Base-by-base conservation (phyloP, 2,888 invertebrate genomes). In the Parochlus steinenii region DNA sequence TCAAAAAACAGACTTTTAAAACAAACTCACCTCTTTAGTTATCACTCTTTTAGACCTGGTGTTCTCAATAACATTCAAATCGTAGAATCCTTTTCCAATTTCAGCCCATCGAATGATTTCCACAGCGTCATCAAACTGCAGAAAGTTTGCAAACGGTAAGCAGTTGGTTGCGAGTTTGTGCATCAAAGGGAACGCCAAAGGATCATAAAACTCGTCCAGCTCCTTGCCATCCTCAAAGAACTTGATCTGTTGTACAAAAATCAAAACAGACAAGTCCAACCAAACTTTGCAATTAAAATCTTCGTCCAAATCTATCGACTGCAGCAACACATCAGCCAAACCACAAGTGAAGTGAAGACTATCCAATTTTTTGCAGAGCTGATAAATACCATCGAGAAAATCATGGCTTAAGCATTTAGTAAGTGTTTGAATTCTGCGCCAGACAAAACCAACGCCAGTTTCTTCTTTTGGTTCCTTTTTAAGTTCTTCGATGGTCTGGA, bases 331-430 rank as follows among this genome's bases (percentile, higher is more conserved):
- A 38, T 52, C 49, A 2, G 52, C 48, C 12, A 58, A 32, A 0
- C 52, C 53, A 40, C 56, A 56, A 7, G 53, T 50, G 2, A 58
- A 40, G 3, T 50, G 45, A 29, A 58, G 31, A 28, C 52, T 54
- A 20, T 48, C 46, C 5, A 56, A 40, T 7, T 45, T 41, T 28
- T 52, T 49, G 27, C 50, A 49, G 3, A 58, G 44, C 23, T 47
- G 41, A 5, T 48, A 38, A 2, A 53, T 31, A 2, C 51, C 56
- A 37, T 47, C 43, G 10, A 53, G 41, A 41, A 49, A 52, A 22
- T 49, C 43, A 8, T 54, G 29, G 12, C 17, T 3, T 10, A 10
- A 3, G 12, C 5, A 26, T 19, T 24, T 11, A 18, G 26, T 10
- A 8, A 26, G 3, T 11, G 3, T 4, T 43, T 37, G 2, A 58